A percentile compares a stretch with the other conserved stretches of the same genome.
These are phyloP conservation scores for Apis cerana DNA, from an alignment of 1,140 invertebrate genomes.

Conservation along the genomic window DNA sequence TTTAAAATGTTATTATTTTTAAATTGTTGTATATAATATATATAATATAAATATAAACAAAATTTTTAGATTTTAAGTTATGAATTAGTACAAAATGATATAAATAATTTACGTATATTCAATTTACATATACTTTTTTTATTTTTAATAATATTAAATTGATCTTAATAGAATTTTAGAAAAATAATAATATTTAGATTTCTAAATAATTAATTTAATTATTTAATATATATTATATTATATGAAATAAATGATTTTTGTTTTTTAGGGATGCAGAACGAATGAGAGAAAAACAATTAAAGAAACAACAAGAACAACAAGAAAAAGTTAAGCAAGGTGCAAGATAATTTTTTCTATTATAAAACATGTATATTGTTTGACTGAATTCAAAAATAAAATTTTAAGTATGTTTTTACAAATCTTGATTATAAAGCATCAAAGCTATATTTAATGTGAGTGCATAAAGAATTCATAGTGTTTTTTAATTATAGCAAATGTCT, in stretches of 20 bases:
- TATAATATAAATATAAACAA: neutral
- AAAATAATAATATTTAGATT: neutral
- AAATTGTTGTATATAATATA: too few relatives aligned
- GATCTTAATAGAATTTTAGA: neutral
- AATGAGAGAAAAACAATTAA: conserved; percentile 84
- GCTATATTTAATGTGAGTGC: conserved; percentile 26
- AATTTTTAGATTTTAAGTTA: neutral
- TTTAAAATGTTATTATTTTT: too few relatives aligned
- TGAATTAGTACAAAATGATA: neutral
- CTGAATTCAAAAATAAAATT: conserved; percentile 29
- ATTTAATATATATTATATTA: neutral
- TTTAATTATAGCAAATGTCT: conserved; percentile 53
- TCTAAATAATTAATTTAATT: neutral
- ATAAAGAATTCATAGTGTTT: conserved; percentile 48
- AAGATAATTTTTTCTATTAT: conserved; percentile 55
- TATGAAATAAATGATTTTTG: too few relatives aligned
- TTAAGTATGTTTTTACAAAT: conserved; percentile 44
- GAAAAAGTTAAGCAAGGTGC: conserved; percentile 66
- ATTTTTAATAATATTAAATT: neutral
- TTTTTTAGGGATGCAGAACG: conserved; percentile 83
- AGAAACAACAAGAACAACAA: conserved; percentile 69
- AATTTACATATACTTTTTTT: neutral
- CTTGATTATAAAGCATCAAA: conserved; percentile 21
- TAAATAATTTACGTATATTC: neutral
- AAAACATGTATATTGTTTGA: conserved; percentile 43